phyloP scores from a whole-genome alignment of 2,113 vertebrate genomes.

The Dicerorhinus sumatrensis region DNA sequence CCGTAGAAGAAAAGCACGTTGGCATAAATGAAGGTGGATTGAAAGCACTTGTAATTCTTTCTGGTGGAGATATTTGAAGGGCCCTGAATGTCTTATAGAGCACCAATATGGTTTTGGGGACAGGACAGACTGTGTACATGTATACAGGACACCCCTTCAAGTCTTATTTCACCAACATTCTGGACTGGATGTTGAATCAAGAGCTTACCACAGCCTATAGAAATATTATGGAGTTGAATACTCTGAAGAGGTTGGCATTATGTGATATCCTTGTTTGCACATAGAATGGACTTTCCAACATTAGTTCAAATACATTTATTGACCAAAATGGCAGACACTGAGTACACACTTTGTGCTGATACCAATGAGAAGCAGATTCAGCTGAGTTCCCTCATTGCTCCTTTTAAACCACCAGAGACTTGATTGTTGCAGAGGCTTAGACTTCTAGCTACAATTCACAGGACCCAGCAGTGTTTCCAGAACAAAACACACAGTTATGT shows the following conservation, averaged over 20 bases:
- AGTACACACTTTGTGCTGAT: conserved; percentile 92
- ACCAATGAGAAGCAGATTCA: conserved; percentile 92
- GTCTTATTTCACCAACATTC: conserved; percentile 93
- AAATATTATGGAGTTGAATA: conserved; percentile 92
- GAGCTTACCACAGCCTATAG: conserved; percentile 90
- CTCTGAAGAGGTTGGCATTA: conserved; percentile 91
- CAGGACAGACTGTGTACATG: conserved; percentile 90
- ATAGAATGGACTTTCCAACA: conserved; percentile 92
- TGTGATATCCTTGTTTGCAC: conserved; percentile 92
- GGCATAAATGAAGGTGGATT: conserved; percentile 90
- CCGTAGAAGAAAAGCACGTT: conserved; percentile 91
- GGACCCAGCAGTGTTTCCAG: neutral
- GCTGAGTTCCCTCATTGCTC: conserved; percentile 92
- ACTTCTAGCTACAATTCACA: neutral
- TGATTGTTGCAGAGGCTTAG: conserved; percentile 89
- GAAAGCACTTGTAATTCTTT: conserved; percentile 92
- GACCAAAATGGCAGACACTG: conserved; percentile 91
- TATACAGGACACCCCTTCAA: conserved; percentile 92
- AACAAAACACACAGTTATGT: neutral
- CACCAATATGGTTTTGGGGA: conserved; percentile 91
- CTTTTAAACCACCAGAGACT: conserved; percentile 92
- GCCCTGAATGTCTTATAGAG: conserved; percentile 94
- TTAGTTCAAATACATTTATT: conserved; percentile 91
- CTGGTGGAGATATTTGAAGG: conserved; percentile 91
- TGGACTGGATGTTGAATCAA: conserved; percentile 94